phyloP scores from a whole-genome alignment of 2,888 invertebrate species.

The Drosophila fungiperda region DNA sequence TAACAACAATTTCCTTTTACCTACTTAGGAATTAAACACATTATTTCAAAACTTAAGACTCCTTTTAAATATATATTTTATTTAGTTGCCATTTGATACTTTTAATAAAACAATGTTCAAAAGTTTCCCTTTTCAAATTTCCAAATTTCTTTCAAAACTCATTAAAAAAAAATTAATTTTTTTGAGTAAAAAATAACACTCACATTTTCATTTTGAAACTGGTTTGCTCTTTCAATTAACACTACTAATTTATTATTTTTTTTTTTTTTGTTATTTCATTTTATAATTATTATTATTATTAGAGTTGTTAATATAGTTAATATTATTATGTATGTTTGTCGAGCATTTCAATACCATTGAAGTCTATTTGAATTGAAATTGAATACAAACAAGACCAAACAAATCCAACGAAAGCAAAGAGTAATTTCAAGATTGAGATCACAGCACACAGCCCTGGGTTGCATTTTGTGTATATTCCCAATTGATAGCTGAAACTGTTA shows the following conservation, averaged over 20 bases:
- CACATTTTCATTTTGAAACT: not conserved
- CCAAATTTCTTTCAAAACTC: not conserved
- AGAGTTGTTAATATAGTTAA: not conserved
- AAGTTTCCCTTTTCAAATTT: not conserved
- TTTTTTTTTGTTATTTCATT: not conserved
- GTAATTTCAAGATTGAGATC: slow-evolving; percentile 20
- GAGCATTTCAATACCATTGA: not conserved
- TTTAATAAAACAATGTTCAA: not conserved
- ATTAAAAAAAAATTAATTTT: not conserved
- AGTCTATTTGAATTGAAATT: not conserved
- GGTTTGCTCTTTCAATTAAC: not conserved
- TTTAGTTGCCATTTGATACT: not conserved
- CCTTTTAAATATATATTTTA: not conserved
- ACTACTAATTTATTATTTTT: not conserved
- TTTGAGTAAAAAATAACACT: not conserved
- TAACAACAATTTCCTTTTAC: not conserved
- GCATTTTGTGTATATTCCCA: slow-evolving; percentile 19
- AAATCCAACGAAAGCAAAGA: not conserved
- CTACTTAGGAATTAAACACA: not conserved
- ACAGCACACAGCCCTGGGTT: slow-evolving; percentile 32
- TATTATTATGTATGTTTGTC: not conserved
- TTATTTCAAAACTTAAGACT: not conserved
- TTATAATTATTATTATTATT: not conserved
- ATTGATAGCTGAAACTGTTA: not conserved
- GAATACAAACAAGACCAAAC: not conserved